Conservation (phyloP, 2,888 invertebrate species). For the Anthophora plumipes region DNA sequence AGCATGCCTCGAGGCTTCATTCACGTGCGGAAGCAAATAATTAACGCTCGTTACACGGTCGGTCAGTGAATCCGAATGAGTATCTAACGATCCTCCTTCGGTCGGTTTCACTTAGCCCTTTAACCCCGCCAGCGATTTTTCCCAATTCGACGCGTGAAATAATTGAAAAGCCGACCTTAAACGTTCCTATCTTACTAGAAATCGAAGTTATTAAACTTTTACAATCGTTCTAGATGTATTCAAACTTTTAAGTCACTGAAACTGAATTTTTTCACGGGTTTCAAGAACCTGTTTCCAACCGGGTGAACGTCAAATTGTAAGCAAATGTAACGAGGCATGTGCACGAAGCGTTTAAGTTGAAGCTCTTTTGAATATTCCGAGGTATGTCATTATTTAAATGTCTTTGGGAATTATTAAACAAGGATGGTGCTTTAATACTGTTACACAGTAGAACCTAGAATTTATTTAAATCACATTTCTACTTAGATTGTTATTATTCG, state of each 20-base stretch:
- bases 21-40: slow-evolving; percentile 51
- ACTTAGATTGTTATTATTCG: no score
- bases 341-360: slow-evolving; percentile 1
- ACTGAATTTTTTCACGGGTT: background rate
- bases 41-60: slow-evolving; percentile 58
- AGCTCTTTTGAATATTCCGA: background rate
- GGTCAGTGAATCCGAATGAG: slow-evolving; percentile 13
- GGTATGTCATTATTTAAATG: background rate
- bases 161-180: background rate
- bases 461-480: no score
- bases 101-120: slow-evolving; percentile 15
- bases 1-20: slow-evolving; percentile 12
- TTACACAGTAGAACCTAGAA: background rate
- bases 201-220: slow-evolving; percentile 2
- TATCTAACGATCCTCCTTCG: slow-evolving; percentile 23
- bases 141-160: background rate
- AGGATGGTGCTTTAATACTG: background rate
- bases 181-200: background rate
- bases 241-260: background rate
- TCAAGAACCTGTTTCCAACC: slow-evolving; percentile 6
- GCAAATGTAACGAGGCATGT: slow-evolving; percentile 12
- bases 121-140: slow-evolving; percentile 12
- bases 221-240: background rate
- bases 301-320: background rate
- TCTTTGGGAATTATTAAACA: background rate